Percentiles rank a stretch among this genome's conserved stretches.
Evolutionary conservation across 2,113 vertebrate species (phyloP).

Genomic region (Cyprinodon tularosa): DNA sequence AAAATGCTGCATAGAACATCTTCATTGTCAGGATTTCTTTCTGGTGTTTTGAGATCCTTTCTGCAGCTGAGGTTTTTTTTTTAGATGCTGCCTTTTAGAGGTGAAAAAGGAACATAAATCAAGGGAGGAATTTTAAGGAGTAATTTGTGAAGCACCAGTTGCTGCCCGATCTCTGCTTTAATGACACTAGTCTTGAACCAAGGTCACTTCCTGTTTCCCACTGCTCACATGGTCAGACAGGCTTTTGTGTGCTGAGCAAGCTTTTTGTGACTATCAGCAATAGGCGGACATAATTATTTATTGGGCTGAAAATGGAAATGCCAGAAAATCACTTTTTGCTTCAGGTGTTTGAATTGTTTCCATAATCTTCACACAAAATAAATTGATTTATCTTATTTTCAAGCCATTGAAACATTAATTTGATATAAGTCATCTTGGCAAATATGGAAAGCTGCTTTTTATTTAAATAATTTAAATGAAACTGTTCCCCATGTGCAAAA

Average conservation of each 20-base stretch:
- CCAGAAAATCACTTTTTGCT: not conserved
- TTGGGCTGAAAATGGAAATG: not conserved
- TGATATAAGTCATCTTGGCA: no score
- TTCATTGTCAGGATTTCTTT: not conserved
- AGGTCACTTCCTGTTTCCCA: constrained; percentile 60
- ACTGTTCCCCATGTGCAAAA: no score
- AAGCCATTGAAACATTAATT: no score
- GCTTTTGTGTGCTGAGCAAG: constrained; percentile 20
- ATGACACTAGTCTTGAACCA: constrained; percentile 21
- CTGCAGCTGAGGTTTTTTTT: not conserved
- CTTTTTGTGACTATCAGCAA: not conserved
- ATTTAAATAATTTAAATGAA: no score
- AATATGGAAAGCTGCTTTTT: no score
- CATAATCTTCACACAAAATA: not conserved
- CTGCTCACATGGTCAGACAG: constrained; percentile 15
- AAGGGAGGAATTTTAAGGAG: constrained; percentile 12
- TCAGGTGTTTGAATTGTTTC: not conserved
- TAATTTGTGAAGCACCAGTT: not conserved
- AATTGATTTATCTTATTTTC: no score
- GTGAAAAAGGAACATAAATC: not conserved
- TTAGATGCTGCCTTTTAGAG: not conserved
- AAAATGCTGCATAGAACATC: not conserved
- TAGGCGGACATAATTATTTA: not conserved
- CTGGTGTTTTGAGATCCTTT: not conserved
- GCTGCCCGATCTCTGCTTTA: not conserved